Base-by-base conservation (phyloP, 2,888 invertebrate species). In the Bedellia somnulentella region DNA sequence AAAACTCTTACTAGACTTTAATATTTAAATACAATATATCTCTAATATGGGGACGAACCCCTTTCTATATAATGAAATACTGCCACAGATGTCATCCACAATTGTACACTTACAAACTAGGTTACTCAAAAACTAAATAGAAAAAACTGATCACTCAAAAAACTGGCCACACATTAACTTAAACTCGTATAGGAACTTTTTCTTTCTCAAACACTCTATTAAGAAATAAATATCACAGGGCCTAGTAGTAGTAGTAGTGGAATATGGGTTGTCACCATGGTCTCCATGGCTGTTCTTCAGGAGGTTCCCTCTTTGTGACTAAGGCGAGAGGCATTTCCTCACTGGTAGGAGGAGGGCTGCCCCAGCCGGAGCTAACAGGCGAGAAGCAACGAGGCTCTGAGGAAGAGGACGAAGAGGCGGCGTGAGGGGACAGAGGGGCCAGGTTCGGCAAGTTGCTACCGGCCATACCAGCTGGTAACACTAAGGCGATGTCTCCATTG, bases 401-500 rank as follows among this genome's bases (percentile, higher is more conserved):
- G 0, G 86, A 81, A 1, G 86, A 81, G 1, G 86, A 85, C 1
- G 83, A 80, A 0, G 87, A 86, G 14, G 87, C 85, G 1, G 83
- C 81, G 30, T 87, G 76, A 15, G 86, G 83, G 0, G 89, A 89
- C 10, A 89, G 83, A 0, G 88, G 85, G 22, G 89, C 86, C 15
- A 89, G 54, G 17, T 83, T 82, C 0, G 88, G 87, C 22, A 86
- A 60, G 1, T 82, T 78, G 1, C 77, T 60, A 27, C 80, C 56
- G 4, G 68, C 68, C 34, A 57, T 64, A 13, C 82, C 80, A 4
- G 86, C 81, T 0, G 90, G 90, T 32, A 91, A 53, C 1, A 92
- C 85, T 11, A 91, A 67, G 1, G 91, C 90, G 38, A 91, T 85
- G 57, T 89, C 89, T 0, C 91, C 91, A 49, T 90, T 91, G 14